Conservation (phyloP, 2,888 invertebrate genomes). For the Drosophila ustulata region DNA sequence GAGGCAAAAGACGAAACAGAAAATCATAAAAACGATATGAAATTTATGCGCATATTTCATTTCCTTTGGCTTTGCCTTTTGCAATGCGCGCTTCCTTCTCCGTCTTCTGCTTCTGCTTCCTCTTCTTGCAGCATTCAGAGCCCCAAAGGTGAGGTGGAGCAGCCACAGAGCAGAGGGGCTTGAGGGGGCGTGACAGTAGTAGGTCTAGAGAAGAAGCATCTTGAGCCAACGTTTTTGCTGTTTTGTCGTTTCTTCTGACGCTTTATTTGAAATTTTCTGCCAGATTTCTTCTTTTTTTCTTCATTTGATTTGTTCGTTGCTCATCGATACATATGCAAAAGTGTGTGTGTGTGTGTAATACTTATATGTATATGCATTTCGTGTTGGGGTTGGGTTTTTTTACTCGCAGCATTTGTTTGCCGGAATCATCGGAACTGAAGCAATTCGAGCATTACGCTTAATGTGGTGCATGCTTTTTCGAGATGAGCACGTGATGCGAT, state of each 20-base stretch:
- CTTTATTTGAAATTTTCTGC: slow-evolving; percentile 61
- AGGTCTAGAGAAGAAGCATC: slow-evolving; percentile 23
- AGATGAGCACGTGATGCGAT: slow-evolving; percentile 35
- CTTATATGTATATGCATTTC: slow-evolving; percentile 35
- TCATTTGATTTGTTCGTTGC: neutral
- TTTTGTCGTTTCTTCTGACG: slow-evolving; percentile 31
- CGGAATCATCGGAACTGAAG: slow-evolving; percentile 24
- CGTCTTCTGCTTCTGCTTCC: too few relatives aligned
- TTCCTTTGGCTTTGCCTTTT: slow-evolving; percentile 63
- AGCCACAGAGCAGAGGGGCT: neutral
- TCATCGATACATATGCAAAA: slow-evolving; percentile 23
- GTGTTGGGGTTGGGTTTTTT: slow-evolving; percentile 16
- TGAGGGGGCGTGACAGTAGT: neutral
- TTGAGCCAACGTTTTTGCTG: slow-evolving; percentile 29
- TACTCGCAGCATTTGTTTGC: slow-evolving; percentile 20
- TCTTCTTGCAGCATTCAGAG: neutral
- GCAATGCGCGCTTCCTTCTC: slow-evolving; percentile 33
- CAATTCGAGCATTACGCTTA: slow-evolving; percentile 25
- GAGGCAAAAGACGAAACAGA: slow-evolving; percentile 56
- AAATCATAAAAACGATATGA: slow-evolving; percentile 80
- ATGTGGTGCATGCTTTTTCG: neutral
- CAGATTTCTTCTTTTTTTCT: slow-evolving; percentile 34
- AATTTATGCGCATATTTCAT: slow-evolving; percentile 80
- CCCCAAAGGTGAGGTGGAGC: slow-evolving; percentile 20
- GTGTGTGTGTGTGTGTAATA: slow-evolving; percentile 4